These are phyloP conservation scores for Pandion haliaetus DNA, from an alignment of 2,113 vertebrate species.

Conservation along the genomic window DNA sequence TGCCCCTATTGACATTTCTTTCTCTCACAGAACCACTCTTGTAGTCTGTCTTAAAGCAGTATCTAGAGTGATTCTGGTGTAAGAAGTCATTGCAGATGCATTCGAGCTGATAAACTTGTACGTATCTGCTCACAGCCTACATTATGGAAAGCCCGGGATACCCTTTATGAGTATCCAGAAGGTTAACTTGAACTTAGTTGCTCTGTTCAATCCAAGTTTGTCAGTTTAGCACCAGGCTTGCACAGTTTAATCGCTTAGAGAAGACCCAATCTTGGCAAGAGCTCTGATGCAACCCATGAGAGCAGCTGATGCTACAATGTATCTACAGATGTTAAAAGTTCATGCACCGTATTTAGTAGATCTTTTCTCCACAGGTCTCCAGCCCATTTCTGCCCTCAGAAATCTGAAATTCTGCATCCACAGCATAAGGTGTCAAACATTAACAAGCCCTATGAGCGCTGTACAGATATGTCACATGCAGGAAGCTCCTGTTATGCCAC, in stretches of 20 bases:
- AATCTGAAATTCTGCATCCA: background rate
- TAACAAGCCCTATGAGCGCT: background rate
- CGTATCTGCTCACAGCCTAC: background rate
- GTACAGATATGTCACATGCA: background rate
- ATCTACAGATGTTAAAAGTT: background rate
- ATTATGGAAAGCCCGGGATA: background rate
- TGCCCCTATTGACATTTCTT: constrained; percentile 52
- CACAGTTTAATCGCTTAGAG: background rate
- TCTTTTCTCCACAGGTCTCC: background rate
- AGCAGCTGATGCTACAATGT: background rate
- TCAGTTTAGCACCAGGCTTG: background rate
- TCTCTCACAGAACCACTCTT: constrained; percentile 5
- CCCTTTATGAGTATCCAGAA: background rate
- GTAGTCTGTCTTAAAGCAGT: background rate
- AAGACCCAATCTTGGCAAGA: background rate
- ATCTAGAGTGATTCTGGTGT: background rate
- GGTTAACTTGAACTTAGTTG: background rate
- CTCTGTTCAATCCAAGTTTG: background rate
- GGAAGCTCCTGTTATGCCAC: constrained; percentile 41
- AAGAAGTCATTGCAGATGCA: background rate
- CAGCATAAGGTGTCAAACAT: background rate
- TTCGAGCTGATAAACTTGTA: background rate
- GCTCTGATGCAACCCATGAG: background rate
- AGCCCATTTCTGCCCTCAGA: background rate
- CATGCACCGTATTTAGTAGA: background rate